Evolutionary conservation across 1,140 invertebrate species (phyloP).

Genomic region (Lordiphosa stackelbergi): DNA sequence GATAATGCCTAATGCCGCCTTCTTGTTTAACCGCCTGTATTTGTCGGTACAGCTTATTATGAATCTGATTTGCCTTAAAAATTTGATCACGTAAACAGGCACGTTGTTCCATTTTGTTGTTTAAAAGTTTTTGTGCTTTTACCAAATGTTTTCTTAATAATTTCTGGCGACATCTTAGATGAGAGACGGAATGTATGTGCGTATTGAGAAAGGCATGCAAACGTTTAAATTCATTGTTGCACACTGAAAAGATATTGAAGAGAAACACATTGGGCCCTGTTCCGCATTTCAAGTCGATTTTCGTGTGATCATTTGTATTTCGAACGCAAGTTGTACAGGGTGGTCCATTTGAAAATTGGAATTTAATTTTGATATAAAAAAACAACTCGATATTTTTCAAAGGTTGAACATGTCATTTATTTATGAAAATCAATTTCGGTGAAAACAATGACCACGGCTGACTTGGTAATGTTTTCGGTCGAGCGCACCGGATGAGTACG

Average conservation of each 20-base stretch:
- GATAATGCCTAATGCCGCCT: constrained; percentile 6
- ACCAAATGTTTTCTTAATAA: background rate
- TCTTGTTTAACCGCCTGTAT: background rate
- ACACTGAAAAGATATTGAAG: background rate
- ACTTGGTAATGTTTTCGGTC: no score
- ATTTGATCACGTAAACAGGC: background rate
- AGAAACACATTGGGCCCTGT: no score
- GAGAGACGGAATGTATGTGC: background rate
- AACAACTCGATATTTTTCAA: no score
- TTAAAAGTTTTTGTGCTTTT: background rate
- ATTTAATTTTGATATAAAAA: no score
- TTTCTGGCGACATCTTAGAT: constrained; percentile 1
- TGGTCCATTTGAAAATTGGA: no score
- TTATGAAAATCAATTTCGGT: no score
- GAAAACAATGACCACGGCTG: no score
- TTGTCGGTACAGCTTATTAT: background rate
- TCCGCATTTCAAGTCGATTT: no score
- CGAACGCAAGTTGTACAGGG: no score
- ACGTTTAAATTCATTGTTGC: background rate
- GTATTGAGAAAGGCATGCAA: background rate
- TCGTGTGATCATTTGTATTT: no score
- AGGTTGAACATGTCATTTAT: no score
- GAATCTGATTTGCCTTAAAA: background rate
- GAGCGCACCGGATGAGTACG: no score
- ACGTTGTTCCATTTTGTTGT: background rate